Base-by-base conservation (phyloP, 1,140 invertebrate species). In the Sitobion miscanthi region DNA sequence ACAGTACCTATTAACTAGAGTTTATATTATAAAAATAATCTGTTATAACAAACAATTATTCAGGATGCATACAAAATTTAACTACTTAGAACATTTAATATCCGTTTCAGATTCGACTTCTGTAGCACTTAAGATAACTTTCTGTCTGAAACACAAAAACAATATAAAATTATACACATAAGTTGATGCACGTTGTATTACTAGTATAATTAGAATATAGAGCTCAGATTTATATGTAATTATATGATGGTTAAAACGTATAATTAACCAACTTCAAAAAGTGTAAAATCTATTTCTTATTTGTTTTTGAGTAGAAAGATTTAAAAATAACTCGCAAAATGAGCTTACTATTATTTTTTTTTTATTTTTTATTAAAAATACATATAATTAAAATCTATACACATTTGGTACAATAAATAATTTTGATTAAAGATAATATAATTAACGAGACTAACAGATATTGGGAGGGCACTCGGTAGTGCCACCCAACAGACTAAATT, bases 91-190 rank as follows among this genome's bases (percentile, higher is more conserved):
- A 87, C 4, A 14, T 49, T 25, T 42, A 6, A 87, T n/a, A 25
- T 30, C 45, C 30, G 30, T 49, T 88, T 35, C 25, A 88, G n/a
- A 35, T 35, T 38, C 20, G 6, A 88, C 47, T 52, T 88, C 47
- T 35, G 47, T 88, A 52, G 47, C 3, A 86, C 11, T 86, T 30
- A 25, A 25, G 8, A 47, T 45, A 45, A 86, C 83, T 88, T 52
- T 88, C 20, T 88, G 86, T 49, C 86, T 88, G 30, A 88, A 88
- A 87, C 42, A 42, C 42, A 23, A 87, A 87, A 87, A 88, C 6
- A 52, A 88, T 35, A 2, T 52, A 35, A 88, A 8, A 35, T 52
- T 52, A 35, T 6, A 88, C 5, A 54, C 21, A 21, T 23, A 21
- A 54, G 52, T 54, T 54, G 3, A 54, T 21, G 20, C 17, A 54